Conservation (phyloP, 2,113 vertebrate species). For the Ammodytes marinus region DNA sequence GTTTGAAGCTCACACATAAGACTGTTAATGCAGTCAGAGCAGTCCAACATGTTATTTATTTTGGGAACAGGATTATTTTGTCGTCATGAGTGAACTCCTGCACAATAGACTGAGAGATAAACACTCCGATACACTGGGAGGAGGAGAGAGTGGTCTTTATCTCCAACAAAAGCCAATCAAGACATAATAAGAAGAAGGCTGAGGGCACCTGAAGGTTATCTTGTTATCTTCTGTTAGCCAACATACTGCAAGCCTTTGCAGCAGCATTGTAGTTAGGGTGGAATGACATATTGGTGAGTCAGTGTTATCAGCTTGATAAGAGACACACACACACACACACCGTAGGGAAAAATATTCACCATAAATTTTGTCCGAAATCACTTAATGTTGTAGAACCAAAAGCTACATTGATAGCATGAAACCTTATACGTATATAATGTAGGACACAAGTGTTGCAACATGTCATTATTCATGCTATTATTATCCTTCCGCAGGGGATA, state of each 20-base stretch:
- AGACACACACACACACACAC: background rate
- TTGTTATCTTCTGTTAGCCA: background rate
- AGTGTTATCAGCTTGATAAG: background rate
- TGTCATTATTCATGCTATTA: background rate
- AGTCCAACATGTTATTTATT: slow-evolving; percentile 6
- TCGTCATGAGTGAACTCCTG: background rate
- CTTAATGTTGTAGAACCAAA: background rate
- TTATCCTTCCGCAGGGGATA: background rate
- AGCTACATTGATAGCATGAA: background rate
- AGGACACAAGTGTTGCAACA: background rate
- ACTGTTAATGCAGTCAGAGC: slow-evolving; percentile 3
- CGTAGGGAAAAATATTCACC: background rate
- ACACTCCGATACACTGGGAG: background rate
- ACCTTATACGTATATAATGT: no score
- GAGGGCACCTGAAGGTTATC: slow-evolving; percentile 4
- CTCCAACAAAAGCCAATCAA: background rate
- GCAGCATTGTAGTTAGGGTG: background rate
- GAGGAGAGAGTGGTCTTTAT: background rate
- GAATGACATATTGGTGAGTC: background rate
- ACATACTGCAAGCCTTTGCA: background rate
- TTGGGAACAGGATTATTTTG: background rate
- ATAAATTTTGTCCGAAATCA: slow-evolving; percentile 2
- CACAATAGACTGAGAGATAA: background rate
- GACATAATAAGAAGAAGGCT: background rate
- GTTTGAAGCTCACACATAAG: slow-evolving; percentile 12